Percentiles rank a stretch among this genome's conserved stretches.
These are phyloP conservation scores for Motacilla tschutschensis DNA, from an alignment of 2,113 vertebrate genomes.

Conservation along the genomic window DNA sequence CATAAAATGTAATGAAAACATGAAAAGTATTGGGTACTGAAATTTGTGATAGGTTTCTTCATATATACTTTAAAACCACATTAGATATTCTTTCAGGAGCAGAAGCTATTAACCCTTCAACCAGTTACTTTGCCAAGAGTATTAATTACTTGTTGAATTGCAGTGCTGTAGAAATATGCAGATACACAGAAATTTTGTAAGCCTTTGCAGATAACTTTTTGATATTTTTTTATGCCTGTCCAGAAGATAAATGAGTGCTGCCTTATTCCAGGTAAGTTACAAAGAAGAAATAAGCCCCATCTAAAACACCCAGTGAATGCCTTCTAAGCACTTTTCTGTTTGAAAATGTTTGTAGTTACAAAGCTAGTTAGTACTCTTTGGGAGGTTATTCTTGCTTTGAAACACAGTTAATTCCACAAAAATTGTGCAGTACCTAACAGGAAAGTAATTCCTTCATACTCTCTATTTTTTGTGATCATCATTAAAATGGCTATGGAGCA, in stretches of 20 bases:
- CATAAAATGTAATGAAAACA: slow-evolving; percentile 39
- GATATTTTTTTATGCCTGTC: not conserved
- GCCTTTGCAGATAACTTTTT: not conserved
- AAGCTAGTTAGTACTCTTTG: not conserved
- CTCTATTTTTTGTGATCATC: not conserved
- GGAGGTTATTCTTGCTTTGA: not conserved
- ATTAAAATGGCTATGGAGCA: not conserved
- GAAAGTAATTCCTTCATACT: not conserved
- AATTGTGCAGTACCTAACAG: not conserved
- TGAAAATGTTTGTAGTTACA: not conserved
- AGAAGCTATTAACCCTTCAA: not conserved
- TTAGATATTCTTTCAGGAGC: not conserved
- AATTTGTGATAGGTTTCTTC: slow-evolving; percentile 1
- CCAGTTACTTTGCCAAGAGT: not conserved
- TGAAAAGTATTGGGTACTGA: not conserved
- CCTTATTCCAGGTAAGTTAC: not conserved
- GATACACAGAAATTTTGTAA: not conserved
- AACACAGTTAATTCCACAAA: not conserved
- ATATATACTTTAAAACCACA: not conserved
- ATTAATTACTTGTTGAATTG: slow-evolving; percentile 3
- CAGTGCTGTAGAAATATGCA: not conserved
- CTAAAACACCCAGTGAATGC: not conserved
- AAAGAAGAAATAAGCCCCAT: not conserved
- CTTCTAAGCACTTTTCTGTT: not conserved
- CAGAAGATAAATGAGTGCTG: not conserved